phyloP scores from a whole-genome alignment of 2,888 invertebrate species.

The Caenorhabditis sp. region DNA sequence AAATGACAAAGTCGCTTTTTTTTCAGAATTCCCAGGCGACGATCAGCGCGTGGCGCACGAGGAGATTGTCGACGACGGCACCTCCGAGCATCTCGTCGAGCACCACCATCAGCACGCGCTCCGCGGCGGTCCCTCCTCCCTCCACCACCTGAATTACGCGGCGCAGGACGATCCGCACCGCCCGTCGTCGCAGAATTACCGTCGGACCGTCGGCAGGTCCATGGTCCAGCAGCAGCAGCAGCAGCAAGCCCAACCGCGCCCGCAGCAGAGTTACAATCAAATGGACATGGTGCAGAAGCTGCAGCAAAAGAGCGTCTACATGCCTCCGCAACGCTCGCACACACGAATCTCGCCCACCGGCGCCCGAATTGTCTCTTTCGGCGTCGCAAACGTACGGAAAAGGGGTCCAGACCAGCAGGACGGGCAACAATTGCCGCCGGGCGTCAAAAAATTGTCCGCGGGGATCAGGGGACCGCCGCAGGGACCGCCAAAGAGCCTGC shows the following conservation, averaged over 20 bases:
- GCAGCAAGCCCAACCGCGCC: background rate
- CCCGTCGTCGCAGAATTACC: conserved; percentile 2
- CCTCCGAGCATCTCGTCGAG: conserved; percentile 29
- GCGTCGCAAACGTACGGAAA: too few species aligned
- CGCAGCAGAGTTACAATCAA: too few species aligned
- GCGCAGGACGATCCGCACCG: background rate
- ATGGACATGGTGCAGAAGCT: conserved; percentile 47
- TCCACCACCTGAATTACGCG: conserved; percentile 5
- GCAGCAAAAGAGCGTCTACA: conserved; percentile 41
- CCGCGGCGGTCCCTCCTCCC: background rate
- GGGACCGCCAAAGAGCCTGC: conserved; percentile 1
- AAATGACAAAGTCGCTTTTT: background rate
- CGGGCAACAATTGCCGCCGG: conserved; percentile 12
- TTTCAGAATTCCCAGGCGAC: conserved; percentile 19
- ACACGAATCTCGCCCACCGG: conserved; percentile 54
- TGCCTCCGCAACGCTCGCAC: conserved; percentile 28
- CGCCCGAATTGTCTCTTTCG: conserved; percentile 52
- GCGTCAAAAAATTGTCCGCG: conserved; percentile 12
- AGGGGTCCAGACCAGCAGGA: too few species aligned
- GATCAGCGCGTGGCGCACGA: conserved; percentile 53
- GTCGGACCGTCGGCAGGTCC: conserved; percentile 17
- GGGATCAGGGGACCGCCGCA: too few species aligned
- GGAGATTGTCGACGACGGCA: conserved; percentile 54
- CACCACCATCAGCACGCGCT: conserved; percentile 33
- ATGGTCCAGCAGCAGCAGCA: background rate